These are phyloP conservation scores for Daktulosphaira vitifoliae DNA, from an alignment of 1,140 invertebrate genomes.

Conservation along the genomic window DNA sequence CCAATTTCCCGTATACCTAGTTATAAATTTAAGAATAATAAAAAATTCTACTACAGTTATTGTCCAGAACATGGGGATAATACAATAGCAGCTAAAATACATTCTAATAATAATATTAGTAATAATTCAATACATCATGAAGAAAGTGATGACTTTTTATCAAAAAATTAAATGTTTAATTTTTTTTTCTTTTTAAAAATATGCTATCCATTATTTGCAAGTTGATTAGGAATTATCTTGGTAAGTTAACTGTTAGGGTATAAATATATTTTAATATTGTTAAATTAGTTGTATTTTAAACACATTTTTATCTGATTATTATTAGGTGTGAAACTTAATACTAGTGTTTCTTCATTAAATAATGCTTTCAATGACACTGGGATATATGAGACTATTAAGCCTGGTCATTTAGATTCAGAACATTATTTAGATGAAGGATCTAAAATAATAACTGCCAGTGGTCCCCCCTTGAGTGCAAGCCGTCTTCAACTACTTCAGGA, in stretches of 20 bases:
- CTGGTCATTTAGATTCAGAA: conserved; percentile 32
- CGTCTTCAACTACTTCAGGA: conserved; percentile 63
- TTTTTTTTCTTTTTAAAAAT: conserved; percentile 12
- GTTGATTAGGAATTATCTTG: conserved; percentile 25
- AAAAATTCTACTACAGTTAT: conserved; percentile 26
- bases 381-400: conserved; percentile 29
- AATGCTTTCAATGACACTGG: conserved; percentile 22
- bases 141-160: not conserved
- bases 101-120: not conserved
- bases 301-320: not conserved
- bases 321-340: conserved; percentile 19
- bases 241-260: not conserved
- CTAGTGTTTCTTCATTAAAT: conserved; percentile 1
- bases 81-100: not conserved
- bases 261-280: not conserved
- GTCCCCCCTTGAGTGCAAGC: conserved; percentile 47
- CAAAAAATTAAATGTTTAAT: conserved; percentile 7
- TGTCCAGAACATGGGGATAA: conserved; percentile 9
- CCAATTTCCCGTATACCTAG: conserved; percentile 17
- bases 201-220: conserved; percentile 23
- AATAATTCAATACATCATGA: conserved; percentile 1
- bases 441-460: conserved; percentile 4
- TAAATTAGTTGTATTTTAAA: not conserved
- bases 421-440: conserved; percentile 38
- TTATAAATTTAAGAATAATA: conserved; percentile 13